Conservation (phyloP, 2,888 invertebrate genomes). For the Phortica okadai region DNA sequence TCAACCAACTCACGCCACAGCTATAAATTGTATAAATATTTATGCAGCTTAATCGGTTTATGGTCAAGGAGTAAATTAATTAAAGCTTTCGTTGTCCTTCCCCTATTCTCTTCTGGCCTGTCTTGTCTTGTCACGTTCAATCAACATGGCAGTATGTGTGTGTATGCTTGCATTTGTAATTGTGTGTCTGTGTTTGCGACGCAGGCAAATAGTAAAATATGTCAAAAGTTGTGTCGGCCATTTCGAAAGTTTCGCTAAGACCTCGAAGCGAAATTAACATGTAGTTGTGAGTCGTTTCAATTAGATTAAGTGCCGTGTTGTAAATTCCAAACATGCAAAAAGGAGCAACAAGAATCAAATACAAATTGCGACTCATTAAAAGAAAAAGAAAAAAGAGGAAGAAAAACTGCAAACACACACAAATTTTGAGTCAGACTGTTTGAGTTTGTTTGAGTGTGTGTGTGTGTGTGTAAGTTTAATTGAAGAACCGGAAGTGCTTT, state of each 20-base stretch:
- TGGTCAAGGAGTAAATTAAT: slow-evolving; percentile 68
- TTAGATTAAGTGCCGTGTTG: not conserved
- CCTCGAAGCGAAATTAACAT: not conserved
- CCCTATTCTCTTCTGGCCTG: too few species aligned
- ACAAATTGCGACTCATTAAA: not conserved
- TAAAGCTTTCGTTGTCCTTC: slow-evolving; percentile 16
- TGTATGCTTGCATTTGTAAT: too few species aligned
- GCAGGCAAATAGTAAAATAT: not conserved
- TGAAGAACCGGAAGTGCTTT: slow-evolving; percentile 7
- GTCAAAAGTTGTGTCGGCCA: not conserved
- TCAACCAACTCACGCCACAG: slow-evolving; percentile 46
- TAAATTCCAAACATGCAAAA: not conserved
- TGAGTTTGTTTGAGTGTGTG: not conserved
- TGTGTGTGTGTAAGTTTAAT: not conserved
- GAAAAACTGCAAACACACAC: not conserved
- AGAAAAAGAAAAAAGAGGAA: not conserved
- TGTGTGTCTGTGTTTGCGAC: not conserved
- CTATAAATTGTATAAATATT: slow-evolving; percentile 70
- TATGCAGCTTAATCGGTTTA: slow-evolving; percentile 69
- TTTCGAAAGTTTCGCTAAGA: not conserved
- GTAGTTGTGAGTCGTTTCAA: not conserved
- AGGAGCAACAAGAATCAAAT: not conserved
- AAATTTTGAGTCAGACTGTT: not conserved
- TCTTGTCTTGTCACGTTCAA: not conserved
- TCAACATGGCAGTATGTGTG: not conserved